Percentiles rank a stretch among this genome's conserved stretches.
phyloP scores from a whole-genome alignment of 2,113 vertebrate genomes.

The Trogon melanurus region DNA sequence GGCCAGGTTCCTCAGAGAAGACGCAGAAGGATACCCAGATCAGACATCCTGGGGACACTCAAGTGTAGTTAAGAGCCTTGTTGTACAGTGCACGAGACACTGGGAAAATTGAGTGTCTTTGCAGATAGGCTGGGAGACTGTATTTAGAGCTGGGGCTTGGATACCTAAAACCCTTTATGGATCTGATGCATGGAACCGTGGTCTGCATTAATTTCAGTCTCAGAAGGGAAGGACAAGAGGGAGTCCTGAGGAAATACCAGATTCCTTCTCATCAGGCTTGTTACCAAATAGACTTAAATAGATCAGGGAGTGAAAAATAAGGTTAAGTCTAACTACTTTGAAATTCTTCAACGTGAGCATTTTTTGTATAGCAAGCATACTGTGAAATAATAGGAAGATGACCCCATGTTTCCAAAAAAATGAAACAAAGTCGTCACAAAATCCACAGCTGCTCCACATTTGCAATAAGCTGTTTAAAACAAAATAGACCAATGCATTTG shows the following conservation, averaged over 20 bases:
- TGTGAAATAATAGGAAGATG: not conserved
- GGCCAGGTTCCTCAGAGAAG: not conserved
- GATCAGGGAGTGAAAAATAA: not conserved
- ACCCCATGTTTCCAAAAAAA: not conserved
- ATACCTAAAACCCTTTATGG: not conserved
- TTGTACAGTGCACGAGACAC: not conserved
- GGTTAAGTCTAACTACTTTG: not conserved
- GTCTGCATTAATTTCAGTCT: not conserved
- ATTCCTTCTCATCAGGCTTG: not conserved
- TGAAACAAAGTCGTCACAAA: not conserved
- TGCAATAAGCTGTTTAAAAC: slow-evolving; percentile 24
- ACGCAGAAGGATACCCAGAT: accelerated
- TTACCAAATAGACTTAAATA: not conserved
- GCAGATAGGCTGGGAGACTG: not conserved
- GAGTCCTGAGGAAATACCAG: not conserved
- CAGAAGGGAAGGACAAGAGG: not conserved
- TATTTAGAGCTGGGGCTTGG: not conserved
- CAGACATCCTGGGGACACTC: not conserved
- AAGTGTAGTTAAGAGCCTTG: not conserved
- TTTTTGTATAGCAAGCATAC: not conserved
- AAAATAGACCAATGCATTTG: slow-evolving; percentile 28
- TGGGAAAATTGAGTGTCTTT: not conserved
- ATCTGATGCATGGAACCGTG: not conserved
- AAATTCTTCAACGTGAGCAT: not conserved
- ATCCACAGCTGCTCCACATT: slow-evolving; percentile 54